Evolutionary conservation across 2,888 invertebrate species (phyloP).

Genomic region (Julus scanicus): DNA sequence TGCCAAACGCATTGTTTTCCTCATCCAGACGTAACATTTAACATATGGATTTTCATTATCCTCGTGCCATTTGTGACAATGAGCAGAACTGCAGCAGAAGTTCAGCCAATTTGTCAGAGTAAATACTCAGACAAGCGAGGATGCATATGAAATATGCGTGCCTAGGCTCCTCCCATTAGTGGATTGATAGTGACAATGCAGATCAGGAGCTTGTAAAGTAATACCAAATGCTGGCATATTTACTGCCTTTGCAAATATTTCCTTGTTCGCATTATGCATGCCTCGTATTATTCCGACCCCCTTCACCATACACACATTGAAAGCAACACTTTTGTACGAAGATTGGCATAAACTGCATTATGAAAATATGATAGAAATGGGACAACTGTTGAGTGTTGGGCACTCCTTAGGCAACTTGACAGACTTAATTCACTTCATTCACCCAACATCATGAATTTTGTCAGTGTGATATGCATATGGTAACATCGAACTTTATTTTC

Average conservation of each 20-base stretch:
- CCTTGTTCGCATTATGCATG: not conserved
- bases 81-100: constrained; percentile 11
- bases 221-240: constrained; percentile 20
- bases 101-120: constrained; percentile 42
- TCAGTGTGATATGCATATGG: not conserved
- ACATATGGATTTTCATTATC: constrained; percentile 42
- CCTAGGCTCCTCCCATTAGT: not conserved
- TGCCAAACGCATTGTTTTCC: constrained; percentile 1
- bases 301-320: not conserved
- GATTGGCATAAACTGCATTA: constrained; percentile 6
- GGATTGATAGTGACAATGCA: constrained; percentile 16
- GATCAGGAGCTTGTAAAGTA: not conserved
- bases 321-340: not conserved
- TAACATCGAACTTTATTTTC: not conserved
- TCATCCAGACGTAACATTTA: constrained; percentile 19
- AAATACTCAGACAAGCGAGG: constrained; percentile 39
- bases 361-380: not conserved
- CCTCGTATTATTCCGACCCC: not conserved
- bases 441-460: not conserved
- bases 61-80: constrained; percentile 35
- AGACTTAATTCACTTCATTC: not conserved
- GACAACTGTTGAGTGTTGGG: not conserved
- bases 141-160: not conserved
- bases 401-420: not conserved
- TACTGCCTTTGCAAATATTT: constrained; percentile 30